Conservation (phyloP, 2,797 vertebrate species). For the Molossus molossus region DNA sequence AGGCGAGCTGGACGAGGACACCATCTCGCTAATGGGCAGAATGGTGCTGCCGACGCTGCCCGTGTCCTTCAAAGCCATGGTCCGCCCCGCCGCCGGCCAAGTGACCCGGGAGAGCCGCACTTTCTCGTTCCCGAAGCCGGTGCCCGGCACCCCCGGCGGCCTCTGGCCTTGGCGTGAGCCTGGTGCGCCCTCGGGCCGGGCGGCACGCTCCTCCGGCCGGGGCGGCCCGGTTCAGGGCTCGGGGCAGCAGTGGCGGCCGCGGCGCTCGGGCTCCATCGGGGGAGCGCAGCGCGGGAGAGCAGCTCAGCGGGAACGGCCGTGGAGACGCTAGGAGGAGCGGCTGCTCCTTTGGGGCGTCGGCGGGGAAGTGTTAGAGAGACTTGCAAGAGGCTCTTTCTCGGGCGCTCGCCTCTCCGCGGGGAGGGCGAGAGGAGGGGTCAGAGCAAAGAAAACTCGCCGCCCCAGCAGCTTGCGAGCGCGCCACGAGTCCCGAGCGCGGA, state of each 20-base stretch:
- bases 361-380: conserved; percentile 67
- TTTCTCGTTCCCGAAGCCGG: neutral
- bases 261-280: conserved; percentile 73
- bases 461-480: conserved; percentile 20
- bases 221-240: conserved; percentile 46
- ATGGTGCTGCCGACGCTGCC: conserved; percentile 88
- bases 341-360: conserved; percentile 63
- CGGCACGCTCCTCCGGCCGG: neutral
- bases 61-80: conserved; percentile 94
- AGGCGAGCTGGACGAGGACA: conserved; percentile 87
- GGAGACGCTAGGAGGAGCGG: neutral
- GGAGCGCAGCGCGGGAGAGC: conserved; percentile 46
- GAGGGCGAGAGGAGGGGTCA: conserved; percentile 58
- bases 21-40: conserved; percentile 94
- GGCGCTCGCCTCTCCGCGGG: conserved; percentile 73
- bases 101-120: neutral
- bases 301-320: neutral
- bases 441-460: conserved; percentile 67
- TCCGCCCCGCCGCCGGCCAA: conserved; percentile 19
- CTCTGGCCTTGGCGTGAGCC: neutral
- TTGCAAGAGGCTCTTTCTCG: conserved; percentile 46
- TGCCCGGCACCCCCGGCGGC: neutral
- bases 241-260: conserved; percentile 50
- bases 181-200: neutral
- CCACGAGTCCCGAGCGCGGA: conserved; percentile 24